A percentile compares a stretch with the other conserved stretches of the same genome.
Evolutionary conservation across 2,888 invertebrate species (phyloP).

Genomic region (Pocota personata): DNA sequence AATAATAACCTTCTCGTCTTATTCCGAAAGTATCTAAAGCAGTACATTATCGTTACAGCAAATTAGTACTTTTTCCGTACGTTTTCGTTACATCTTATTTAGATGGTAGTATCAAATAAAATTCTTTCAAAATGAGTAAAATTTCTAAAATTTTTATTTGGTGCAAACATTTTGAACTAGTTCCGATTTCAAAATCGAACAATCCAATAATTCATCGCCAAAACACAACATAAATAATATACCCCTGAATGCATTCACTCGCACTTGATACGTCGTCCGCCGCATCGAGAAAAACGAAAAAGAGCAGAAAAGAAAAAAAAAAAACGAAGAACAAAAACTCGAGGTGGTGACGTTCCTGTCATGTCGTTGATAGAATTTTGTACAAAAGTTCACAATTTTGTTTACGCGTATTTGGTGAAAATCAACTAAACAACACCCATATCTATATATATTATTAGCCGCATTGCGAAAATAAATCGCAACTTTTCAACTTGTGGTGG

Average conservation of each 20-base stretch:
- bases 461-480: conserved; percentile 23
- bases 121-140: no score
- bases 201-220: not conserved
- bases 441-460: conserved; percentile 6
- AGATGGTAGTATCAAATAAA: no score
- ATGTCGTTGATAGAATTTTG: conserved; percentile 70
- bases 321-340: conserved; percentile 35
- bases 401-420: conserved; percentile 68
- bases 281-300: not conserved
- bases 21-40: no score
- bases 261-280: not conserved
- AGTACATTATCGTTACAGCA: no score
- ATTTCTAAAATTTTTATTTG: no score
- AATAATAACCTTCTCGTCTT: no score
- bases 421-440: conserved; percentile 17
- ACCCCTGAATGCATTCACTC: conserved; percentile 20
- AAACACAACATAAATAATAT: not conserved
- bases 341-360: conserved; percentile 77
- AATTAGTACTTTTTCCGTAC: no score
- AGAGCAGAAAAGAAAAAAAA: not conserved
- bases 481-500: conserved; percentile 35
- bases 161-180: not conserved
- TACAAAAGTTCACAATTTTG: conserved; percentile 65
- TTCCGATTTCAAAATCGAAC: not conserved
- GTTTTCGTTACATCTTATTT: no score